Evolutionary conservation across 2,797 vertebrate species (phyloP).

Genomic region (Galagoides demidoff): DNA sequence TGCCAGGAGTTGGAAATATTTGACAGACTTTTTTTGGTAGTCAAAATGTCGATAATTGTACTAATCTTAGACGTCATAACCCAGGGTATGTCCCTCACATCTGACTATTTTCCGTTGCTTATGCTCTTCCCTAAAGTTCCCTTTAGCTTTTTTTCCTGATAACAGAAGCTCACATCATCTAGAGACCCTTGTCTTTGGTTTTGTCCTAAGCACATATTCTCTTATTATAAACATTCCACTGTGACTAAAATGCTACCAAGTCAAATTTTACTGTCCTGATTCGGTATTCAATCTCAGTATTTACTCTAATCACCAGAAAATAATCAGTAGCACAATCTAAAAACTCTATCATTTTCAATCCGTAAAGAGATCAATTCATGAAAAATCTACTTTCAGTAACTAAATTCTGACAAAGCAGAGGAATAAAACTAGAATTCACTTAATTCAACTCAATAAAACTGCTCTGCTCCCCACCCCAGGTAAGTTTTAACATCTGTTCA

Average conservation of each 20-base stretch:
- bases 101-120: slow-evolving; percentile 35
- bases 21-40: slow-evolving; percentile 64
- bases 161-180: neutral
- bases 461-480: neutral
- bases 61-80: slow-evolving; percentile 63
- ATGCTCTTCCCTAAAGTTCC: neutral
- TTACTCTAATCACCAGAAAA: slow-evolving; percentile 41
- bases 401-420: slow-evolving; percentile 34
- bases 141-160: slow-evolving; percentile 17
- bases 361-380: neutral
- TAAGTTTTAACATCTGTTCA: neutral
- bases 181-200: neutral
- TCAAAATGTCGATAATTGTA: slow-evolving; percentile 43
- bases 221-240: slow-evolving; percentile 19
- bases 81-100: slow-evolving; percentile 14
- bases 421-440: slow-evolving; percentile 2
- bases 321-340: neutral
- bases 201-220: neutral
- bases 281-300: neutral
- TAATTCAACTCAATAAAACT: neutral
- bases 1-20: slow-evolving; percentile 39
- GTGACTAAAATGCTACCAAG: slow-evolving; percentile 8
- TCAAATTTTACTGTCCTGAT: slow-evolving; percentile 26
- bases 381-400: slow-evolving; percentile 55
- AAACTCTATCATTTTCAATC: slow-evolving; percentile 25